Percentiles rank a stretch among this genome's conserved stretches.
Conservation (phyloP, 2,113 vertebrate genomes). For the Chaetops frenatus region DNA sequence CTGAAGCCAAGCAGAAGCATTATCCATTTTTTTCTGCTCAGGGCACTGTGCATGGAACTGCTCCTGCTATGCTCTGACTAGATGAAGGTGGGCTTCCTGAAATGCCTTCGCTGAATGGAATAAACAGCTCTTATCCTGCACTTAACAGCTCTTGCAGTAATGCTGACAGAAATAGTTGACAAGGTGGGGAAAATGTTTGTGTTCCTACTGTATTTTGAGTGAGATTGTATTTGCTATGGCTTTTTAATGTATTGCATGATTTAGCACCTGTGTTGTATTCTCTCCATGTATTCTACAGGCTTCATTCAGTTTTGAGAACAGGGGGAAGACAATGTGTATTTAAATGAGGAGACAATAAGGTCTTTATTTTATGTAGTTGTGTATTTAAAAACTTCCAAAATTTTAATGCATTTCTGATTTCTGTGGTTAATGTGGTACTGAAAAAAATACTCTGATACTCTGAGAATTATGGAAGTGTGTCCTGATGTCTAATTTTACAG, state of each 20-base stretch:
- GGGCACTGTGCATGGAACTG: constrained; percentile 7
- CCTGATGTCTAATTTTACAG: background rate
- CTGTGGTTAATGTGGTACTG: background rate
- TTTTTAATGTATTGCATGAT: background rate
- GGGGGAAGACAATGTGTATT: background rate
- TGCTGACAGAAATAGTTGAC: constrained; percentile 62
- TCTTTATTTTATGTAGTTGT: background rate
- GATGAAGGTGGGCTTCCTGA: constrained; percentile 47
- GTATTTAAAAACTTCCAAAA: background rate
- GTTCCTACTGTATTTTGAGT: background rate
- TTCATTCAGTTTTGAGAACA: background rate
- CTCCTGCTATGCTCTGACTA: constrained; percentile 42
- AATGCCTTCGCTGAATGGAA: constrained; percentile 3
- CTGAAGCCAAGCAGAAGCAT: constrained; percentile 23
- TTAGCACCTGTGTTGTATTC: background rate
- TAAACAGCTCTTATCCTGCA: background rate
- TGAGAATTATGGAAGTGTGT: background rate
- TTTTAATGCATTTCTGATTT: background rate
- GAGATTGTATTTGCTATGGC: background rate
- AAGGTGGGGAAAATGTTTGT: constrained; percentile 36
- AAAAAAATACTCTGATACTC: background rate
- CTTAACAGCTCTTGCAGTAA: background rate
- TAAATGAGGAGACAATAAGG: background rate
- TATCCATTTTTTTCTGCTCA: constrained; percentile 29
- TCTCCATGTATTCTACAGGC: background rate